Percentiles rank a stretch among this genome's conserved stretches.
phyloP scores from a whole-genome alignment of 2,888 invertebrate genomes.

The Nephrotoma guestfalica region DNA sequence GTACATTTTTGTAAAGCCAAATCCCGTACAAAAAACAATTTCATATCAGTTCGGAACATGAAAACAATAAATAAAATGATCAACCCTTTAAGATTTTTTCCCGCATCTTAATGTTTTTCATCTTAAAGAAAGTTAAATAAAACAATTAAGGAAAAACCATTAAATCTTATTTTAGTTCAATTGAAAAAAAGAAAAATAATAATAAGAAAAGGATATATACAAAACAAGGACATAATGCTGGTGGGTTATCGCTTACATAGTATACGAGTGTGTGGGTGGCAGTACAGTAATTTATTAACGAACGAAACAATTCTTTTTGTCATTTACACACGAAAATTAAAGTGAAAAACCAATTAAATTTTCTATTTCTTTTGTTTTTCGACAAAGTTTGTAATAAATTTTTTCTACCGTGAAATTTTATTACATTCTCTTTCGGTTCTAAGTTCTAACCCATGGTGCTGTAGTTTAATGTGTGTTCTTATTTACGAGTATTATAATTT shows the following conservation, averaged over 20 bases:
- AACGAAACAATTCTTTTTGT: neutral
- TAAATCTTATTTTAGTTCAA: neutral
- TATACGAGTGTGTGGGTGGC: neutral
- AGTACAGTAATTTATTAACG: neutral
- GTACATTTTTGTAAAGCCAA: neutral
- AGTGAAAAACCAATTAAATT: neutral
- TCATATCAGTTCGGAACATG: neutral
- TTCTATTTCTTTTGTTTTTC: neutral
- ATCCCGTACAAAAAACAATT: neutral
- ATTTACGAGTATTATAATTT: neutral
- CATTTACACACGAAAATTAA: neutral
- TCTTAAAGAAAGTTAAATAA: neutral
- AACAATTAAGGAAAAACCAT: neutral
- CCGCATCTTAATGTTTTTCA: neutral
- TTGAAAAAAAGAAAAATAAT: neutral
- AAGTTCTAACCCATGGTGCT: neutral
- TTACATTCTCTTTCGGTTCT: neutral
- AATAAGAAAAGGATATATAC: neutral
- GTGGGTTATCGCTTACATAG: neutral
- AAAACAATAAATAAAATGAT: neutral
- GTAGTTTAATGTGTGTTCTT: neutral
- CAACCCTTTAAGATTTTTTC: neutral
- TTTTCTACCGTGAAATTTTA: neutral
- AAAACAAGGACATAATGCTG: neutral
- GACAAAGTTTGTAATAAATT: neutral